A percentile compares a stretch with the other conserved stretches of the same genome.
These are phyloP conservation scores for Ranitomeya imitator DNA, from an alignment of 2,113 vertebrate genomes.

Conservation along the genomic window DNA sequence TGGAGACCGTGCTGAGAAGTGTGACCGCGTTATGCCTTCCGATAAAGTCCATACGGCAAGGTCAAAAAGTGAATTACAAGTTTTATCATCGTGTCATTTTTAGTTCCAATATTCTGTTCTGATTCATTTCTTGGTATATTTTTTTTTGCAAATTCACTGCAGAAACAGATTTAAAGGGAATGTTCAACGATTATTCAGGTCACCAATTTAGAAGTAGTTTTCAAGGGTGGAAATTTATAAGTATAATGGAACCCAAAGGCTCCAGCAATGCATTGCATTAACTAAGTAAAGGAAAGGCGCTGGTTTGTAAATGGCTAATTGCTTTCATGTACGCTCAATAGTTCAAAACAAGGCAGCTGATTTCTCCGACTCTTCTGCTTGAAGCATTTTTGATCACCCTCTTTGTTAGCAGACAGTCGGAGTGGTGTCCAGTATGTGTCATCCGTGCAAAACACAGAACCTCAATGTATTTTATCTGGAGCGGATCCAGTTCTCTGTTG, in stretches of 20 bases:
- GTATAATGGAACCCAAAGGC: neutral
- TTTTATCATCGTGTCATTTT: no score
- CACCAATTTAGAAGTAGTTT: no score
- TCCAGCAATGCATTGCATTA: neutral
- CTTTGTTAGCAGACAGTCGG: slow-evolving; percentile 13
- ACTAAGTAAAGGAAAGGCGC: neutral
- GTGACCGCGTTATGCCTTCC: no score
- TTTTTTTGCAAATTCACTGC: no score
- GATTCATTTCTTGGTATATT: no score
- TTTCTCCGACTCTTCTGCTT: neutral
- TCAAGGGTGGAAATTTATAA: no score
- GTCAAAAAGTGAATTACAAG: no score
- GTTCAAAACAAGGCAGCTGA: neutral
- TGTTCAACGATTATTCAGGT: no score
- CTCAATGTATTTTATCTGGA: slow-evolving; percentile 45
- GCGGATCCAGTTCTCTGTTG: slow-evolving; percentile 34
- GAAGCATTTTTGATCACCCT: neutral
- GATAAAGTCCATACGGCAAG: no score
- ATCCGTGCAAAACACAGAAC: slow-evolving; percentile 25
- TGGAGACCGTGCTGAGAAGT: no score
- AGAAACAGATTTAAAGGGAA: no score
- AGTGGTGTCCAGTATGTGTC: neutral
- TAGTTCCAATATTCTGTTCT: no score
- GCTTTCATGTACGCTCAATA: neutral
- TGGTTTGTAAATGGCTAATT: neutral